Conservation (phyloP, 1,140 invertebrate genomes). For the Tetragnatha versicolor region DNA sequence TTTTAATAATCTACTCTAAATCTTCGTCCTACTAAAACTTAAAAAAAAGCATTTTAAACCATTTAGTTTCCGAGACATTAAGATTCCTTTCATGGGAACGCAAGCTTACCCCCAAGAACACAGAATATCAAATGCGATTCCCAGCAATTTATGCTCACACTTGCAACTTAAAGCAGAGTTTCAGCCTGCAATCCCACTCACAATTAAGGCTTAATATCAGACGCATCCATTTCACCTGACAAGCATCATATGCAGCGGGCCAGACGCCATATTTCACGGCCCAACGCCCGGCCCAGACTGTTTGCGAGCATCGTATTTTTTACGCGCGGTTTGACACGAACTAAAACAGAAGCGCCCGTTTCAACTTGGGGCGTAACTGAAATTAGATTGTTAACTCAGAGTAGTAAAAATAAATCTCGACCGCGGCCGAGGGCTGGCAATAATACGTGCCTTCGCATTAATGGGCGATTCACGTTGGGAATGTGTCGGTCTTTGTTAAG, state of each 20-base stretch:
- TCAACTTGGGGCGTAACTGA: conserved; percentile 46
- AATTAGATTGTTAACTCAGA: conserved; percentile 50
- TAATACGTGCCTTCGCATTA: conserved; percentile 47
- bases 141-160: too few species aligned
- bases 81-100: too few species aligned
- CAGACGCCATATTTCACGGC: background rate
- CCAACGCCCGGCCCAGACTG: conserved; percentile 10
- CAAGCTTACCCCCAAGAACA: too few species aligned
- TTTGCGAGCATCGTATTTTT: conserved; percentile 24
- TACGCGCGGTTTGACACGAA: conserved; percentile 21
- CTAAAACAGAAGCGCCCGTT: conserved; percentile 27
- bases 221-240: background rate
- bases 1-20: too few species aligned
- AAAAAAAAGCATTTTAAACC: too few species aligned
- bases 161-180: too few species aligned
- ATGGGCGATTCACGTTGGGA: conserved; percentile 5
- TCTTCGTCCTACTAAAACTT: too few species aligned
- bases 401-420: conserved; percentile 39
- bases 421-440: conserved; percentile 17
- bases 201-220: background rate
- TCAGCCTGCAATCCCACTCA: too few species aligned
- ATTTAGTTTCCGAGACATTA: too few species aligned
- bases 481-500: background rate
- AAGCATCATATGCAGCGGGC: too few species aligned
- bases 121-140: too few species aligned